Conservation (phyloP, 2,797 vertebrate genomes). For the Neopelma chrysocephalum region DNA sequence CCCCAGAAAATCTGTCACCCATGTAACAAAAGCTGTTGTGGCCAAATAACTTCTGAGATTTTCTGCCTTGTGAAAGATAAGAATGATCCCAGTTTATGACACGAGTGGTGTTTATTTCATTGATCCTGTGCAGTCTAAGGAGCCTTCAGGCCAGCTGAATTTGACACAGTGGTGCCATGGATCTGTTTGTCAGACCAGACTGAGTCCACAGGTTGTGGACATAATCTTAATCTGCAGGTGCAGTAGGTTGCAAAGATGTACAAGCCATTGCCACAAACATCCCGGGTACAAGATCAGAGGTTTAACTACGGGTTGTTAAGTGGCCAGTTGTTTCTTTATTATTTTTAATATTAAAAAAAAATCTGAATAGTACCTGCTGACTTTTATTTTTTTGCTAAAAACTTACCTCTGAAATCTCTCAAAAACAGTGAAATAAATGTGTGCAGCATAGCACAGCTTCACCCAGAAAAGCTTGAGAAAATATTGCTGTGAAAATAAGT, state of each 20-base stretch:
- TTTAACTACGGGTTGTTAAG: neutral
- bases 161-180: neutral
- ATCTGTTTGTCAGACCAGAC: neutral
- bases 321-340: neutral
- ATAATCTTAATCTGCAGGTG: neutral
- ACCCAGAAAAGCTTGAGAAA: neutral
- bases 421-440: neutral
- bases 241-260: neutral
- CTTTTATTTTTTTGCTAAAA: neutral
- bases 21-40: neutral
- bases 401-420: neutral
- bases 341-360: neutral
- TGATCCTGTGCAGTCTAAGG: neutral
- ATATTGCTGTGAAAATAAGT: neutral
- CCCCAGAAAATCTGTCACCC: neutral
- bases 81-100: neutral
- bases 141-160: neutral
- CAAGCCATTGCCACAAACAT: neutral
- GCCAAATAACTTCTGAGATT: neutral
- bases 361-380: no score
- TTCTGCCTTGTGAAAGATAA: neutral
- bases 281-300: neutral
- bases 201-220: neutral
- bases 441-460: neutral
- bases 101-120: neutral